Base-by-base conservation (phyloP, 1,140 invertebrate genomes). In the Drosophila asahinai region DNA sequence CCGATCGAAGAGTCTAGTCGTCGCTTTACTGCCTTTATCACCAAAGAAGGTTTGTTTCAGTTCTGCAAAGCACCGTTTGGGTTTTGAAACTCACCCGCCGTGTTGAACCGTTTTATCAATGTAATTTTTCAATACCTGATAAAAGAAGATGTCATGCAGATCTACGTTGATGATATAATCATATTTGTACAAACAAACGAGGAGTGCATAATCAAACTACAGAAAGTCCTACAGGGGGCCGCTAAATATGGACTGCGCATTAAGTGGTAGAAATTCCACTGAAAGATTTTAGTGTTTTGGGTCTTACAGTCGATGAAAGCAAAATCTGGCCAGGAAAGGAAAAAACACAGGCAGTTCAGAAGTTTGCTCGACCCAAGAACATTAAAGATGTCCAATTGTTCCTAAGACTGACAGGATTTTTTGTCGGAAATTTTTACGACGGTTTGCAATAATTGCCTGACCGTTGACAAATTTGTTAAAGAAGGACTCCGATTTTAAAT, bases 401-500 rank as follows among this genome's bases (percentile, higher is more conserved):
- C 8, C 7, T 27, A n/a, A 1, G 22, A n/a, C 7, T 48, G 5
- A 25, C 38, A 22, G 45, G 19, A 47, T 47, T 47, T 22, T 47
- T 22, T n/a, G n/a, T 22, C 11, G 19, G 5, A 47, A 47, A 12
- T 47, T 47, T 22, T 11, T 22, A 22, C 19, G 12, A 48, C 19
- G 47, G 19, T 48, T 25, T 14, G 19, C 47, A 14, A 5, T 47
- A 22, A 47, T 14, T 6, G 19, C 19, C 11, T 2, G 11, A 6
- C 61, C 25, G 12, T 36, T 54, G 14, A 40, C 49, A 14, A 43
- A 45, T 42, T 38, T 64, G 3, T 33, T 64, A 11, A 64, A 45
- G 12, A 51, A 51, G 14, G 47, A 62, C 22, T 15, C 36, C 2
- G 40, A 47, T 22, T 25, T 65, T 45, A 36, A 45, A 5, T 43